phyloP scores from a whole-genome alignment of 2,888 invertebrate species.

The Hypomecis punctinalis region DNA sequence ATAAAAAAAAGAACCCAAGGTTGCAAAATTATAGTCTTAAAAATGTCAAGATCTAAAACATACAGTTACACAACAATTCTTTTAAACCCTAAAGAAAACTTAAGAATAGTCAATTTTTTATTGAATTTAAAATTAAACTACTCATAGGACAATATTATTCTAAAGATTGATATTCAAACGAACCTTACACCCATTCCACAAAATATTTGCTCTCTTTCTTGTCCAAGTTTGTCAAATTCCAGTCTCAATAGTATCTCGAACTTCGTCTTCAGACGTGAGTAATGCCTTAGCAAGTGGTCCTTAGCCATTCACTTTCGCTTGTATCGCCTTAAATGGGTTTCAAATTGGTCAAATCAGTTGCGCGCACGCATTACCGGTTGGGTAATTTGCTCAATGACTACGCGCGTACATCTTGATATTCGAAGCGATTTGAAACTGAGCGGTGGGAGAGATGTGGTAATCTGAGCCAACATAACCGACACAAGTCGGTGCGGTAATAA shows the following conservation, averaged over 20 bases:
- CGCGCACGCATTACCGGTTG: constrained; percentile 51
- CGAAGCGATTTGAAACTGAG: constrained; percentile 36
- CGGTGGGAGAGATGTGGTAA: constrained; percentile 23
- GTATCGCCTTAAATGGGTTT: constrained; percentile 53
- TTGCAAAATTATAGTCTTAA: too few relatives aligned
- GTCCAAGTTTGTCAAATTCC: constrained; percentile 7
- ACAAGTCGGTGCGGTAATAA: background rate
- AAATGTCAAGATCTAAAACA: too few relatives aligned
- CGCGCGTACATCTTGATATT: constrained; percentile 43
- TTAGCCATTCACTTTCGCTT: constrained; percentile 57
- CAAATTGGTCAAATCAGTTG: constrained; percentile 58
- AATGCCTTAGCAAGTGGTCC: constrained; percentile 44
- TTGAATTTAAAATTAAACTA: too few relatives aligned
- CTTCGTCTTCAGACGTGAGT: constrained; percentile 39
- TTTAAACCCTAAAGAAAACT: too few relatives aligned
- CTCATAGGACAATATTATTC: background rate
- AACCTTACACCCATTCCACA: background rate
- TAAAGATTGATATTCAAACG: background rate
- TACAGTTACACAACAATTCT: too few relatives aligned
- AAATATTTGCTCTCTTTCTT: constrained; percentile 6
- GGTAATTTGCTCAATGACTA: constrained; percentile 51
- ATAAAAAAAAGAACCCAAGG: too few relatives aligned
- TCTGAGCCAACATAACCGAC: background rate
- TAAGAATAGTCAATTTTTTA: too few relatives aligned
- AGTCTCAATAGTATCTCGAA: constrained; percentile 23